Conservation (phyloP, 1,140 invertebrate genomes). For the Macrostomum lignano region DNA sequence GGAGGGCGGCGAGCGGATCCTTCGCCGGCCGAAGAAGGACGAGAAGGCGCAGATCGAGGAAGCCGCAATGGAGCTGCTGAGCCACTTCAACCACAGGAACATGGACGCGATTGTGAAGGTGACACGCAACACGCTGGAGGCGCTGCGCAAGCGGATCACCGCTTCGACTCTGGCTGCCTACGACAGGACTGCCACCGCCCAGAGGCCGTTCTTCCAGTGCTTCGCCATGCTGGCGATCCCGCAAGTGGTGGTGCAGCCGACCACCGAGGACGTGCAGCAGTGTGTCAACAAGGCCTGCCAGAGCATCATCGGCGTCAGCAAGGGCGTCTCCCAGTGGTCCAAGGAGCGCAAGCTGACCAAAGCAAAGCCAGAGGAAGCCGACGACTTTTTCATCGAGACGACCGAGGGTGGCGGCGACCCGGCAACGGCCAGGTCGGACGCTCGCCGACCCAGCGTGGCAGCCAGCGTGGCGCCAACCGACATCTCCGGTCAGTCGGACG, state of each 20-base stretch:
- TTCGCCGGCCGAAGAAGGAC: constrained; percentile 14
- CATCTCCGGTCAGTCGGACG: too few species aligned
- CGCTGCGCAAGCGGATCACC: constrained; percentile 32
- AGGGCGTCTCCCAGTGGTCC: constrained; percentile 64
- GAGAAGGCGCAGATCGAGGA: constrained; percentile 9
- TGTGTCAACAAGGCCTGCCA: constrained; percentile 49
- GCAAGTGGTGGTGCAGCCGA: constrained; percentile 53
- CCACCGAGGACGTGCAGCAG: constrained; percentile 67
- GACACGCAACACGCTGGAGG: constrained; percentile 46
- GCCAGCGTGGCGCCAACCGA: too few species aligned
- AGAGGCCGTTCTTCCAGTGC: constrained; percentile 20
- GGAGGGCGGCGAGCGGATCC: too few species aligned
- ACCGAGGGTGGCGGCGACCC: too few species aligned
- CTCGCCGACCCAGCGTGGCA: too few species aligned
- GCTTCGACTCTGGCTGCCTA: constrained; percentile 21
- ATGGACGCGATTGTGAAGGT: constrained; percentile 59
- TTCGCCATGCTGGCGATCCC: constrained; percentile 55
- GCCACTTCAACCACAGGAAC: constrained; percentile 25
- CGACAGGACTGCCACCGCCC: constrained; percentile 9
- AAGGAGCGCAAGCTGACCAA: constrained; percentile 21
- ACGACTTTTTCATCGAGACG: too few species aligned
- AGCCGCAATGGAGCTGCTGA: constrained; percentile 16
- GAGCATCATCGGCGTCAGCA: constrained; percentile 51
- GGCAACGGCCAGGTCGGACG: too few species aligned
- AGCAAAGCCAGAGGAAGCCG: too few species aligned